These are phyloP conservation scores for Sanderia malayensis DNA, from an alignment of 30 jellyfish, hydroid and myxozoan species.

Conservation along the genomic window DNA sequence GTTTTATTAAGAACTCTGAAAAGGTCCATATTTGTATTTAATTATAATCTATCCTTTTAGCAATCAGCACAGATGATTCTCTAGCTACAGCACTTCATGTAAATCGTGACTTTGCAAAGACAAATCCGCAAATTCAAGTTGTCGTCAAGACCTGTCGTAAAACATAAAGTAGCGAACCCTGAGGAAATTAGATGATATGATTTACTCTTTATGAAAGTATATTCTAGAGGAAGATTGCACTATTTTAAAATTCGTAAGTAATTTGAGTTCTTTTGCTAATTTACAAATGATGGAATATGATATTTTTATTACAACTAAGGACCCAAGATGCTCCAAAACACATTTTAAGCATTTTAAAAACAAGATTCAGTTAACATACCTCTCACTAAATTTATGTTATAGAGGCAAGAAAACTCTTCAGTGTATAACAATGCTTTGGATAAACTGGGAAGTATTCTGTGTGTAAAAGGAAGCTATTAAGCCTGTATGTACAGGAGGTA, in stretches of 20 bases:
- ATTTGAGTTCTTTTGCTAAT: background rate
- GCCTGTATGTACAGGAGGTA: background rate
- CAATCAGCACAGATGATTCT: too few species aligned
- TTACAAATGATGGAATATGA: background rate
- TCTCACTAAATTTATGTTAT: too few species aligned
- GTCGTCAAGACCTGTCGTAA: too few species aligned
- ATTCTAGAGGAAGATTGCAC: conserved; percentile 7
- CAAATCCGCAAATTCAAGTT: too few species aligned
- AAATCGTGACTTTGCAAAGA: too few species aligned
- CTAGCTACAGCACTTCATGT: too few species aligned
- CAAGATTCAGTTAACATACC: background rate
- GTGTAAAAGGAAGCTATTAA: too few species aligned
- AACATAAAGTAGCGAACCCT: conserved; percentile 1
- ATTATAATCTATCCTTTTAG: too few species aligned
- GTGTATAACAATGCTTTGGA: background rate
- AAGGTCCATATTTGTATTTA: too few species aligned
- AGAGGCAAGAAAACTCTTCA: background rate
- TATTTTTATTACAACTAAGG: background rate
- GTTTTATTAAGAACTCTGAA: too few species aligned
- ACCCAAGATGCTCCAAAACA: background rate
- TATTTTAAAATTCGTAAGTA: conserved; percentile 24
- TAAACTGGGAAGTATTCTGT: background rate
- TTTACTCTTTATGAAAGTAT: conserved; percentile 1
- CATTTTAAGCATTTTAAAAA: background rate
- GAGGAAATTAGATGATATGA: background rate